Evolutionary conservation across 2,113 vertebrate genomes (phyloP), one percentile per base, ranked within the genome.

Genomic region (Balaenoptera acutorostrata): DNA sequence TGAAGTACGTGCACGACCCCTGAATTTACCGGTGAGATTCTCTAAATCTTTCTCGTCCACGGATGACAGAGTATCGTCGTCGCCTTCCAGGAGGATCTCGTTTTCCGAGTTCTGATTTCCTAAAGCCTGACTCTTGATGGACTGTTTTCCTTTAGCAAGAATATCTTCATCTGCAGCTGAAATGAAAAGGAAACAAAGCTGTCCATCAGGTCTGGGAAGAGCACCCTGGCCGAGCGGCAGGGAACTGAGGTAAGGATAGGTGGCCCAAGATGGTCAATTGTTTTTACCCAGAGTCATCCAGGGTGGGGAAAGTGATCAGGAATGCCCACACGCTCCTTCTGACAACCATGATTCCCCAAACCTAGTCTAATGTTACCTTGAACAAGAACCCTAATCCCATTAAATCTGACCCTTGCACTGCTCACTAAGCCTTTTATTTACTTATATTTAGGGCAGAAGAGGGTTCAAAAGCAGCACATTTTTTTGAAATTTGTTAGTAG

Each of bases 31-130:
- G 66, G 99, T 98, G 96, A 99, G 95, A 98, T 99, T 99, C 98
- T 99, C 99, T 98, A 99, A 98, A 97, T 99, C 99, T 98, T 99
- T 99, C 96, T 99, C 99, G 85, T 99, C 99, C 93, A 99, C 98
- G 94, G 99, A 99, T 92, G 99, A 99, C 97, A 99, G 98, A 74
- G 99, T 99, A 98, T 99, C 99, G 8, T 99, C 99, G 49, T 99
- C 99, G 3, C 98, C 99, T 95, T 99, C 99, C 96, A 99, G 97
- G 71, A 99, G 98, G 61, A 99, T 97, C 98, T 99, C 99, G 49
- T 99, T 99, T 96, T 99, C 99, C 0, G 99, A 99, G 98, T 99
- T 99, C 97, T 99, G 99, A 98, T 99, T 99, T 98, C 99, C 99
- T 98, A 99, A 98, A 98, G 98, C 99, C 97, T 99, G 99, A 97